Evolutionary conservation across 2,888 invertebrate genomes (phyloP).

Genomic region (Andrena trimmerana): DNA sequence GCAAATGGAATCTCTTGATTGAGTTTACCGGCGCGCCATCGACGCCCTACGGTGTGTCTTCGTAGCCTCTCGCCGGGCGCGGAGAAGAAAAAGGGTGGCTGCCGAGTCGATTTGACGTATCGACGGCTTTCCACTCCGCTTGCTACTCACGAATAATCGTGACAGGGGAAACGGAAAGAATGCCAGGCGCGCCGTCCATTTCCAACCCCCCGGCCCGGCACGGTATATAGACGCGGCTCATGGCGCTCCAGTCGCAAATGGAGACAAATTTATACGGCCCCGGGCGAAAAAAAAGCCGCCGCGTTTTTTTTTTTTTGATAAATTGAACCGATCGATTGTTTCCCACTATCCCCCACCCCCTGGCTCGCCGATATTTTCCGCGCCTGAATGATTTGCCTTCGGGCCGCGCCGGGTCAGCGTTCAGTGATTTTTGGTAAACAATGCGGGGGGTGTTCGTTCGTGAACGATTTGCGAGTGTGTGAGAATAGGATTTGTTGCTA

Average conservation of each 20-base stretch:
- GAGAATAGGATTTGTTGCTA: not conserved
- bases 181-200: constrained; percentile 49
- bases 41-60: constrained; percentile 33
- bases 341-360: not conserved
- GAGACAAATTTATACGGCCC: constrained; percentile 56
- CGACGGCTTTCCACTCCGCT: constrained; percentile 67
- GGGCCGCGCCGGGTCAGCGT: not conserved
- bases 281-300: constrained; percentile 22
- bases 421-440: constrained; percentile 18
- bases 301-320: constrained; percentile 39
- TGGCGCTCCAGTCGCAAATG: constrained; percentile 46
- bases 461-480: not conserved
- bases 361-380: constrained; percentile 33
- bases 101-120: constrained; percentile 68
- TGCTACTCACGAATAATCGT: constrained; percentile 63
- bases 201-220: not conserved
- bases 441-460: constrained; percentile 4
- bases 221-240: constrained; percentile 19
- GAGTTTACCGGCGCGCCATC: constrained; percentile 64
- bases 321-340: constrained; percentile 55
- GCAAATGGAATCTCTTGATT: constrained; percentile 74
- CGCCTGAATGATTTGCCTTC: constrained; percentile 39
- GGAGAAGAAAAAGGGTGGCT: constrained; percentile 49
- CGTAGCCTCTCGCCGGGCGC: not conserved
- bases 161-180: constrained; percentile 57